phyloP scores from a whole-genome alignment of 1,140 invertebrate genomes.

The honey bee (Apis mellifera) region DNA sequence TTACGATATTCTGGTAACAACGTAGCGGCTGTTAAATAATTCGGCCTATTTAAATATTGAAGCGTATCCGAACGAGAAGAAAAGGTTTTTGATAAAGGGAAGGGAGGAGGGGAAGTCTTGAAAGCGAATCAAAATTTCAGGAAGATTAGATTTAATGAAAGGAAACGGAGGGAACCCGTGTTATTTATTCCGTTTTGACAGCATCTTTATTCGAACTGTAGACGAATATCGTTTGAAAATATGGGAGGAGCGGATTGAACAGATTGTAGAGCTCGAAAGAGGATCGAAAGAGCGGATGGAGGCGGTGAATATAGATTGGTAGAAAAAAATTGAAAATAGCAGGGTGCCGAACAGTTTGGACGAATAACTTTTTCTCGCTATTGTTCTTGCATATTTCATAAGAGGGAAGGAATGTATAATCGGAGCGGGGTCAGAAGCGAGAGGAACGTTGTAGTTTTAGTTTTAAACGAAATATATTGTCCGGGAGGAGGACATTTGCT shows the following conservation, averaged over 20 bases:
- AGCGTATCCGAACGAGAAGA: background rate
- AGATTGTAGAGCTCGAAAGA: background rate
- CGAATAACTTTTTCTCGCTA: constrained; percentile 18
- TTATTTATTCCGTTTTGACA: constrained; percentile 4
- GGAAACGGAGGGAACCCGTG: background rate
- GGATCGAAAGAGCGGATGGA: background rate
- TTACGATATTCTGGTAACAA: too few relatives aligned
- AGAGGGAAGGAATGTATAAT: background rate
- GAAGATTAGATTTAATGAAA: background rate
- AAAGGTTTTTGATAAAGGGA: background rate
- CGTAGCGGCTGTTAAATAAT: constrained; percentile 11
- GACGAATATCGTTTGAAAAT: background rate
- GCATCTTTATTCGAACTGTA: too few relatives aligned
- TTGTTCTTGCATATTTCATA: constrained; percentile 31
- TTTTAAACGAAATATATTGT: background rate
- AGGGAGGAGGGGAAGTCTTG: background rate
- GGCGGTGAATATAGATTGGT: constrained; percentile 21
- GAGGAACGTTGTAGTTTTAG: background rate
- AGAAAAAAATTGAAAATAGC: constrained; percentile 21
- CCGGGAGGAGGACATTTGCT: background rate
- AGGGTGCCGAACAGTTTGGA: background rate
- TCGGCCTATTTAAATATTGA: constrained; percentile 11
- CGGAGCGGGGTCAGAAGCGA: too few relatives aligned
- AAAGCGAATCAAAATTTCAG: background rate
- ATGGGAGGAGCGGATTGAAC: background rate